Base-by-base conservation (phyloP, 2,113 vertebrate genomes). In the Tragelaphus strepsiceros region DNA sequence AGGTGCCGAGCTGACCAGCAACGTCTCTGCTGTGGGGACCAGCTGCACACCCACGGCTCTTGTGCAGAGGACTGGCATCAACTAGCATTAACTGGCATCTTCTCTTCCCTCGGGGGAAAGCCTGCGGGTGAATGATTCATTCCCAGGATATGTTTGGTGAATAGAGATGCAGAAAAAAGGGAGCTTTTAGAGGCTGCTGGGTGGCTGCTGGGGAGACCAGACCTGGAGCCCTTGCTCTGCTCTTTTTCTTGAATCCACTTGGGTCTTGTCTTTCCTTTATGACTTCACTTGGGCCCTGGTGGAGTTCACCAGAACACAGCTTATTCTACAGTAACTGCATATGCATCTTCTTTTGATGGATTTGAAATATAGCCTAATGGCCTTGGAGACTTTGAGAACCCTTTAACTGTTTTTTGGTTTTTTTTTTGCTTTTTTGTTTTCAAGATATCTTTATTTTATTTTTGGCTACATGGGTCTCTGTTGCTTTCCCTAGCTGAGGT, bases 1-100 rank as follows among this genome's bases (percentile, higher is more conserved):
- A 35, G 82, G 39, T n/a, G 43, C 28, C 0, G 1, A 26, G 21
- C 26, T 22, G 2, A 28, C 49, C 22, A 8, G 1, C 35, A 35
- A 1, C 28, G 7, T 54, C 16, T 43, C 49, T 80, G 16, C 35
- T 1, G 0, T 2, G 2, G 62, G 4, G 1, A 16, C 39, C 5
- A 9, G 24, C 11, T 7, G 14, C n/a, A 43, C 71, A 74, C 19
- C 26, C 3, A 7, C 0, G 0, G 39, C 3, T 62, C 14, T 46
- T 30, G 22, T 80, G 14, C 8, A 2, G 22, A 35, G n/a, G 54
- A 59, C 53, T 16, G 59, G 15, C 3, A 0, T 61, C 32, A 22
- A 28, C 49, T 49, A 53, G 22, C 2, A 0, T 53, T 24, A 26
- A 51, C 58, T 32, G 32, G 10, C 22, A 49, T n/a, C 9, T 80